A percentile compares a stretch with the other conserved stretches of the same genome.
Conservation (phyloP, 2,888 invertebrate genomes). For the Spisula solida region DNA sequence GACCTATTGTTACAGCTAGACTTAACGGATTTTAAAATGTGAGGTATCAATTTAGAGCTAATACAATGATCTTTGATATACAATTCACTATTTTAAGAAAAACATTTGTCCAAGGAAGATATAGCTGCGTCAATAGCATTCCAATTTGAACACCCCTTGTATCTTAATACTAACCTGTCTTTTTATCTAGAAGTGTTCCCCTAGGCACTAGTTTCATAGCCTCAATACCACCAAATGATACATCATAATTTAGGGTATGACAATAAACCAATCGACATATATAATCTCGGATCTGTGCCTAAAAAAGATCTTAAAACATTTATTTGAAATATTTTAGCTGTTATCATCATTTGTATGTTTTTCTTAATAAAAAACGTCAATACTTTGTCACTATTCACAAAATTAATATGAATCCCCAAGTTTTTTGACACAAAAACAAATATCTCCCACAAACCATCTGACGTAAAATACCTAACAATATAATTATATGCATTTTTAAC, state of each 20-base stretch:
- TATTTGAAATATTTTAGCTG: neutral
- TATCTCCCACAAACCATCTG: no score
- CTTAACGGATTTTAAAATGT: no score
- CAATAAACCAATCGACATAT: conserved; percentile 84
- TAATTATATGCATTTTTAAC: no score
- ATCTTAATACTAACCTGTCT: conserved; percentile 81
- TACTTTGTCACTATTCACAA: neutral
- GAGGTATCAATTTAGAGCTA: no score
- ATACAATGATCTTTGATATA: no score
- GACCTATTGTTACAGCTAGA: no score
- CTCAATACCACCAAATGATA: conserved; percentile 85
- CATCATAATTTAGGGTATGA: conserved; percentile 85
- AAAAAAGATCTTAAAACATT: neutral
- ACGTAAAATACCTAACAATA: no score
- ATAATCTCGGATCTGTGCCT: conserved; percentile 82
- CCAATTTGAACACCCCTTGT: no score
- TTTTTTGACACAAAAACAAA: neutral
- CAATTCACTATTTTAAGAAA: no score
- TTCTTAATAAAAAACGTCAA: neutral
- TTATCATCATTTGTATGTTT: neutral
- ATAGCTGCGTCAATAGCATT: no score
- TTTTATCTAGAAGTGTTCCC: conserved; percentile 83
- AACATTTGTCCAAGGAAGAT: no score
- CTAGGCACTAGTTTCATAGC: conserved; percentile 86
- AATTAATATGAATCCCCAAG: neutral